Percentiles rank a stretch among this genome's conserved stretches.
These are phyloP conservation scores for Mythimna albipuncta DNA, from an alignment of 2,888 invertebrate species.

Conservation along the genomic window DNA sequence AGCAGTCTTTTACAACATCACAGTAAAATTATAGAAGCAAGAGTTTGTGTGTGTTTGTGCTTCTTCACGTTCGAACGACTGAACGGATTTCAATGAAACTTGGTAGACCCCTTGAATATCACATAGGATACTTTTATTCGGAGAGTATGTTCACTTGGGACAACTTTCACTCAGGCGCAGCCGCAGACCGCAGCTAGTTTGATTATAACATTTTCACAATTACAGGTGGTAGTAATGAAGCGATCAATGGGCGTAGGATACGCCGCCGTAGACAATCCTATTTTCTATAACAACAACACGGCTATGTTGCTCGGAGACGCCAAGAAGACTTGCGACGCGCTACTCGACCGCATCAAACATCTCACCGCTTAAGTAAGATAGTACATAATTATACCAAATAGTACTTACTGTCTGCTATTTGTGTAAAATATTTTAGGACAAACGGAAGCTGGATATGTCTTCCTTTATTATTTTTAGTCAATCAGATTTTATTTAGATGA, in stretches of 20 bases:
- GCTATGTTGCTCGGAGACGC: slow-evolving; percentile 97
- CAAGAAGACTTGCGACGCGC: slow-evolving; percentile 96
- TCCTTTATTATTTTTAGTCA: slow-evolving; percentile 20
- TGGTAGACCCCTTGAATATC: no score
- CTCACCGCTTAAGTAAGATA: slow-evolving; percentile 72
- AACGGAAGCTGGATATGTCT: slow-evolving; percentile 4
- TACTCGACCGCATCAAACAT: slow-evolving; percentile 92
- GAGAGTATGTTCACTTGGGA: no score
- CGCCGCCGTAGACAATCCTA: slow-evolving; percentile 97
- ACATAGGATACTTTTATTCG: no score
- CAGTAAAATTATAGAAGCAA: no score
- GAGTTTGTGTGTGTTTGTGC: no score
- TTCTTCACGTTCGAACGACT: no score
- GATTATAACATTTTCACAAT: slow-evolving; percentile 4
- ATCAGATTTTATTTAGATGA: slow-evolving; percentile 24
- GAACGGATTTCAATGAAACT: no score
- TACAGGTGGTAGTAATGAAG: slow-evolving; percentile 96
- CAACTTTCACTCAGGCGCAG: no score
- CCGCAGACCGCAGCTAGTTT: no score
- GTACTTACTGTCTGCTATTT: slow-evolving; percentile 12
- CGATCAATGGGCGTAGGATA: slow-evolving; percentile 96
- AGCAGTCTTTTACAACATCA: neutral
- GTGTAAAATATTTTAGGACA: slow-evolving; percentile 19
- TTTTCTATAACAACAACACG: slow-evolving; percentile 97
- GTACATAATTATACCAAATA: slow-evolving; percentile 47